These are phyloP conservation scores for Bunonema sp. DNA, from an alignment of 2,888 invertebrate species.

Conservation along the genomic window DNA sequence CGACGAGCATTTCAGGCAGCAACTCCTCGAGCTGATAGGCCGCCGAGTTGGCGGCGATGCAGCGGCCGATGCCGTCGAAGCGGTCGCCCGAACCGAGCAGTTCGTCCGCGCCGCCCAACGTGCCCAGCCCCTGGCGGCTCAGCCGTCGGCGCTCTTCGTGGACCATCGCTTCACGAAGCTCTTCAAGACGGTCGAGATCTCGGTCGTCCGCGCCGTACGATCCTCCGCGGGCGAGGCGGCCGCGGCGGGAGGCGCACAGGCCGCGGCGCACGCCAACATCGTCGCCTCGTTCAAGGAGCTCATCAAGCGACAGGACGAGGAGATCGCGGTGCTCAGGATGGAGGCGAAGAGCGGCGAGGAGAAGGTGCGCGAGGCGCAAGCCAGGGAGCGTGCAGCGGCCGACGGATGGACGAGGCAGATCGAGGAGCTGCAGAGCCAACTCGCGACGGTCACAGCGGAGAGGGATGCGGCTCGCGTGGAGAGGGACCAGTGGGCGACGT, in stretches of 20 bases:
- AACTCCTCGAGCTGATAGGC: conserved; percentile 45
- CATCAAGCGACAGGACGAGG: conserved; percentile 66
- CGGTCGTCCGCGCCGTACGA: background rate
- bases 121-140: conserved; percentile 68
- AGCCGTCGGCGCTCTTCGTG: conserved; percentile 64
- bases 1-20: background rate
- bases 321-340: conserved; percentile 31
- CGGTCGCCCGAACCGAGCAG: conserved; percentile 69
- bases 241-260: no score
- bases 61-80: conserved; percentile 67
- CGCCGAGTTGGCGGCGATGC: conserved; percentile 76
- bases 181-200: conserved; percentile 52
- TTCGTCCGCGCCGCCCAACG: conserved; percentile 82
- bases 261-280: no score
- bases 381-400: conserved; percentile 1
- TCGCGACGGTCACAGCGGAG: conserved; percentile 38
- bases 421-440: conserved; percentile 9
- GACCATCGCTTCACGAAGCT: conserved; percentile 87
- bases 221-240: no score
- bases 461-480: no score
- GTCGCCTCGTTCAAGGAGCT: conserved; percentile 52
- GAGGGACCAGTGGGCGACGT: no score
- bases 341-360: conserved; percentile 15
- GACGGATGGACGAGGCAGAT: conserved; percentile 5
- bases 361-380: conserved; percentile 10